Percentiles rank a stretch among this genome's conserved stretches.
These are phyloP conservation scores for Scaptomyza pallida DNA, from an alignment of 1,140 invertebrate genomes.

Conservation along the genomic window DNA sequence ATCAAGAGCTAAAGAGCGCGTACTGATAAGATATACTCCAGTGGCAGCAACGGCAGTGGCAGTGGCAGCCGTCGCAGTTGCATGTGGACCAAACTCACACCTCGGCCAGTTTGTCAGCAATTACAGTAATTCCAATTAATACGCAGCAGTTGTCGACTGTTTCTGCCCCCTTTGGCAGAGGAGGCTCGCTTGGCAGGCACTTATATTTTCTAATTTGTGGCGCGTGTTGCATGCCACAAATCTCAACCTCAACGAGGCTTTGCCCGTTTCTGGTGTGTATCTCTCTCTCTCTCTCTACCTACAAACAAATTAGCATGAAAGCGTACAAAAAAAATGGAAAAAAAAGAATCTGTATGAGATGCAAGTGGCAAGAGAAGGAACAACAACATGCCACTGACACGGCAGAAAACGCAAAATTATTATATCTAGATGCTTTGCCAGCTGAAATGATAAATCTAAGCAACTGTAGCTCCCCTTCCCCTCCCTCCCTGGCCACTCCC, in stretches of 20 bases:
- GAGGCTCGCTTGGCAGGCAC: slow-evolving; percentile 11
- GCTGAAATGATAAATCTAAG: slow-evolving; percentile 61
- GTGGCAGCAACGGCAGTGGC: background rate
- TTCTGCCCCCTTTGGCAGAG: background rate
- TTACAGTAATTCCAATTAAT: slow-evolving; percentile 70
- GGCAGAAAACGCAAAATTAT: slow-evolving; percentile 44
- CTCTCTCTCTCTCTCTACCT: slow-evolving; percentile 9
- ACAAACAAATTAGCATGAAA: slow-evolving; percentile 56
- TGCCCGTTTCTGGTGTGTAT: slow-evolving; percentile 1
- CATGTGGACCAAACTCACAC: slow-evolving; percentile 37
- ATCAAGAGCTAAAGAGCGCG: background rate
- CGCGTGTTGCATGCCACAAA: slow-evolving; percentile 69
- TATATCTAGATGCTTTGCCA: slow-evolving; percentile 52
- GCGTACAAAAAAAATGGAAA: slow-evolving; percentile 52
- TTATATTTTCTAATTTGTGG: slow-evolving; percentile 62
- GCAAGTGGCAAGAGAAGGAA: slow-evolving; percentile 3
- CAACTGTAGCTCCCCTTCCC: slow-evolving; percentile 25
- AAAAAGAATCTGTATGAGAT: slow-evolving; percentile 41
- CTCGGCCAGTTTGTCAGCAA: slow-evolving; percentile 50
- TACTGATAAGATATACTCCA: slow-evolving; percentile 28
- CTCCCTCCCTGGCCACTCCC: too few relatives aligned
- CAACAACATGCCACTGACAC: slow-evolving; percentile 15
- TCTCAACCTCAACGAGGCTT: slow-evolving; percentile 37
- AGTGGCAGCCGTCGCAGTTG: background rate
- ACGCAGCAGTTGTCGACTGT: slow-evolving; percentile 38